Evolutionary conservation across 2,888 invertebrate species (phyloP).

Genomic region (Anoplius nigerrimus): DNA sequence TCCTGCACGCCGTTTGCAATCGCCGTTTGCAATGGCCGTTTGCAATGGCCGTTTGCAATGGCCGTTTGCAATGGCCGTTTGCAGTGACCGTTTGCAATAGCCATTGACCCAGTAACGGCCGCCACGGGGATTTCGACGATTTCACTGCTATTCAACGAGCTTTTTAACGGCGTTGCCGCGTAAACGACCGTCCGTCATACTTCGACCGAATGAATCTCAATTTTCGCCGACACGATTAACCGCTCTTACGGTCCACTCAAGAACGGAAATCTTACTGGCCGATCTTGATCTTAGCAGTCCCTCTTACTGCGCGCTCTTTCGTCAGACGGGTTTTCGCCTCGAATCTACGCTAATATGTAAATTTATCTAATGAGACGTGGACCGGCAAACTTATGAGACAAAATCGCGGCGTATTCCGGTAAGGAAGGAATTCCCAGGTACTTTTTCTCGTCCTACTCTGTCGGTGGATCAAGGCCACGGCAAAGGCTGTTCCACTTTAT

Average conservation of each 20-base stretch:
- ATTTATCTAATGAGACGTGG: too few species aligned
- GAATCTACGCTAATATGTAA: too few species aligned
- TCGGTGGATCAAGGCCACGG: conserved; percentile 50
- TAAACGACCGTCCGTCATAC: too few species aligned
- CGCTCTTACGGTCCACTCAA: too few species aligned
- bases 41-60: too few species aligned
- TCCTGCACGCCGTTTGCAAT: too few species aligned
- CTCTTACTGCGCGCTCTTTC: too few species aligned
- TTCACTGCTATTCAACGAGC: conserved; percentile 36
- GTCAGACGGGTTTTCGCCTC: too few species aligned
- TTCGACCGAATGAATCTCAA: too few species aligned
- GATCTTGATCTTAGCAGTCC: too few species aligned
- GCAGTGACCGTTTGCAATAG: neutral
- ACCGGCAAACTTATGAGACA: conserved; percentile 29
- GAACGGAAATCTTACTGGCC: too few species aligned
- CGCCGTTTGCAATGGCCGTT: too few species aligned
- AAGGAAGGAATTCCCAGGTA: conserved; percentile 30
- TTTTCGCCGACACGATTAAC: neutral
- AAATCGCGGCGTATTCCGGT: conserved; percentile 35
- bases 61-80: neutral
- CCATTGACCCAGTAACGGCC: conserved; percentile 44
- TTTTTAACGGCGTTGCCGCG: neutral
- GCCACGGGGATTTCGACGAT: conserved; percentile 32
- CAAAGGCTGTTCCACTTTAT: conserved; percentile 54
- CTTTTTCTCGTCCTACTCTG: conserved; percentile 49